Base-by-base conservation (phyloP, 2,797 vertebrate genomes). In the Syncerus caffer region DNA sequence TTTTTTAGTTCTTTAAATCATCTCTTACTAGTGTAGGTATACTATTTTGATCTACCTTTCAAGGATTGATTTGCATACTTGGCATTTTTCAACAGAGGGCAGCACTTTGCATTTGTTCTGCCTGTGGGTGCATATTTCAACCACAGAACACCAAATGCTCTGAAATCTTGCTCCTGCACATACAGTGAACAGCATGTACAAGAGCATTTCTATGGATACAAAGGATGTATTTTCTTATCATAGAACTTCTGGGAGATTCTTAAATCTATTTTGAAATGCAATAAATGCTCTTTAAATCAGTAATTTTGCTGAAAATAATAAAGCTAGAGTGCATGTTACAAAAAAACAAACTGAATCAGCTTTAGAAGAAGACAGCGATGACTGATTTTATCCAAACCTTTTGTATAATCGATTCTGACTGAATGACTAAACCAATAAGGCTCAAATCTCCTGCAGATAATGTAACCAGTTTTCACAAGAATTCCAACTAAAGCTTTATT, bases 41-140 rank as follows among this genome's bases (percentile, higher is more conserved):
- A 71, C 13, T 90, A 80, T 71, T 90, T 96, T 92, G 53, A 89
- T 84, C 21, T 79, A 11, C 9, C 47, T 88, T 86, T 90, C 47
- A 62, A 90, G 4, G 16, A 79, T 0, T 96, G 34, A 87, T 74
- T 83, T 90, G 10, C 47, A 4, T 74, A 29, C 25, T 84, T 7
- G 29, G 12, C 23, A 89, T 86, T 90, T 93, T 97, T 93, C 95
- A 90, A 93, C 79, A 97, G 94, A 97, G 88, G 92, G 90, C 89
- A 97, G 93, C 79, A 95, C 80, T 95, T 89, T 89, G 76, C 60
- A 64, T 90, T 87, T 67, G 45, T 82, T 97, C 82, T 92, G 47
- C 6, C 82, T 90, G 10, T 76, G n/a, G 23, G 51, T 86, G 2
- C 25, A 12, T 34, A 64, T 67, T 82, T 92, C 78, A 97, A 79